Evolutionary conservation across 2,113 vertebrate genomes (phyloP).

Genomic region (Glaucidium brasilianum): DNA sequence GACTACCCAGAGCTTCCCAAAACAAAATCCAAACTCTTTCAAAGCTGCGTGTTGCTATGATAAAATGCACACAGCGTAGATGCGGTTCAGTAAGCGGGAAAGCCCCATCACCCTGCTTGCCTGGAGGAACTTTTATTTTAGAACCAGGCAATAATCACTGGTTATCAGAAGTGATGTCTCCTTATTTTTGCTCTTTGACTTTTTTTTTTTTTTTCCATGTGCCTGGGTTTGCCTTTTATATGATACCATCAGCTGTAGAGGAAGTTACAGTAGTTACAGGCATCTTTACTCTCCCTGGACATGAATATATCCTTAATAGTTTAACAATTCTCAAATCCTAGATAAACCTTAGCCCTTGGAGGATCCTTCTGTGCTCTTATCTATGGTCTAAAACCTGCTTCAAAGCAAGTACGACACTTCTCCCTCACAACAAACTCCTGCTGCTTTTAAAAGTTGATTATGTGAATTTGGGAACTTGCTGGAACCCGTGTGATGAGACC

Average conservation of each 20-base stretch:
- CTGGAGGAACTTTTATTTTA: background rate
- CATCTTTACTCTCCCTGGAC: background rate
- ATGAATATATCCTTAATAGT: background rate
- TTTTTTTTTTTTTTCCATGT: background rate
- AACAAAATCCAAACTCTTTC: background rate
- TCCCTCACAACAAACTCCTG: background rate
- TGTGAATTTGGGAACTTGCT: background rate
- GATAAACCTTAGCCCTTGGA: background rate
- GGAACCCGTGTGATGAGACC: background rate
- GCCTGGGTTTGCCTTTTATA: background rate
- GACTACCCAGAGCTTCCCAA: background rate
- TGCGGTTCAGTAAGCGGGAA: background rate
- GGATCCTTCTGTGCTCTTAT: background rate
- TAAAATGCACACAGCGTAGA: background rate
- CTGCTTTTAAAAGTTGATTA: background rate
- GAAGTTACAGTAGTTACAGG: background rate
- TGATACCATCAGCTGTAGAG: background rate
- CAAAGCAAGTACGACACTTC: background rate
- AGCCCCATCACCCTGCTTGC: background rate
- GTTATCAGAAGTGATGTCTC: background rate
- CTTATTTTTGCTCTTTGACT: background rate
- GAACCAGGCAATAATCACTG: background rate
- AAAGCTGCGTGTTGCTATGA: background rate
- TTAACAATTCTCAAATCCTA: background rate
- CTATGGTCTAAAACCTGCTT: background rate